Conservation (phyloP, 2,113 vertebrate genomes). For the Gallinago undulata region DNA sequence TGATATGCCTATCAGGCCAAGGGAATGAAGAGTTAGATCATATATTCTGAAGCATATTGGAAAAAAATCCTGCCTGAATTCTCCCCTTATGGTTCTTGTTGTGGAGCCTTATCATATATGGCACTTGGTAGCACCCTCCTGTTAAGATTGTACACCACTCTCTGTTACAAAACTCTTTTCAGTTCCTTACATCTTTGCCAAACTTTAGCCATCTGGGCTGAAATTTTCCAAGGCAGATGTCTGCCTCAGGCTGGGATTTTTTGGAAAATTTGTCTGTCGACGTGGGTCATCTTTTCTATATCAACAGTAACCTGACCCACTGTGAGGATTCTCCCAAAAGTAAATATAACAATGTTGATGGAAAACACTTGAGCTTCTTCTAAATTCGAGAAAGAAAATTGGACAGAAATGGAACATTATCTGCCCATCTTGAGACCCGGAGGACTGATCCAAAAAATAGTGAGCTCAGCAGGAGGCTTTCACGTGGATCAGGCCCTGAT, state of each 20-base stretch:
- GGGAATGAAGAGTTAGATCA: background rate
- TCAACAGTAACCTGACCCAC: conserved; percentile 9
- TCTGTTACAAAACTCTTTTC: background rate
- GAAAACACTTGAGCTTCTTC: conserved; percentile 16
- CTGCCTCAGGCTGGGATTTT: background rate
- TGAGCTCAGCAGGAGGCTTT: conserved; percentile 29
- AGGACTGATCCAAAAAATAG: background rate
- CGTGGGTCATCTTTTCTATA: conserved; percentile 22
- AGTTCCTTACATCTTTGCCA: background rate
- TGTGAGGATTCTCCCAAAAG: conserved; percentile 4
- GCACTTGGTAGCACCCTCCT: background rate
- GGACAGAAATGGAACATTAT: background rate
- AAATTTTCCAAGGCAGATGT: conserved; percentile 8
- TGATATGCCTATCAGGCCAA: background rate
- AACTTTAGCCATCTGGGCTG: conserved; percentile 9
- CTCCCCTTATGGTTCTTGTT: background rate
- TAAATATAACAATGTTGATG: conserved; percentile 19
- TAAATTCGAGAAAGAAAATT: conserved; percentile 6
- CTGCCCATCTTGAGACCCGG: background rate
- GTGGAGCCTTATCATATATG: background rate
- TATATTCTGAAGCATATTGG: background rate
- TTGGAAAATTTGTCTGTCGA: background rate
- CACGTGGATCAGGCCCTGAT: conserved; percentile 3
- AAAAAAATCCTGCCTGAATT: background rate
- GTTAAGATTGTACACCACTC: background rate